Conservation (phyloP, 2,797 vertebrate genomes). For the Pseudochromis fuscus region DNA sequence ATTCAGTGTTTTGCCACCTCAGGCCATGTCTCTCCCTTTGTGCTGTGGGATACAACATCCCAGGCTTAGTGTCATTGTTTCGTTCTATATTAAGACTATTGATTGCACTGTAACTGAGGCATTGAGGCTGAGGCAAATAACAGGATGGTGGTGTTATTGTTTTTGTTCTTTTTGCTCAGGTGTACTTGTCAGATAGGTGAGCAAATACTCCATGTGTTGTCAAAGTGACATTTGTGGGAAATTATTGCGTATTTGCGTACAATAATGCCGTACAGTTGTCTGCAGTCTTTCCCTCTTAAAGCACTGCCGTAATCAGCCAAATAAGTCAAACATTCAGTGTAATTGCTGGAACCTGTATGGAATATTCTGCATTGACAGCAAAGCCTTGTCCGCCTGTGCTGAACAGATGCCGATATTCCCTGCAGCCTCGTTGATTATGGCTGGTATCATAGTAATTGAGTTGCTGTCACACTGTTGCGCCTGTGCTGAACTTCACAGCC, state of each 20-base stretch:
- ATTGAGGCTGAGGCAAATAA: slow-evolving; percentile 37
- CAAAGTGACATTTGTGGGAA: slow-evolving; percentile 3
- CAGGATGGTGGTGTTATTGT: slow-evolving; percentile 21
- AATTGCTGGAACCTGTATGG: slow-evolving; percentile 66
- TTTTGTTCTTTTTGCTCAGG: slow-evolving; percentile 15
- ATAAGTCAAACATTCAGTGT: slow-evolving; percentile 54
- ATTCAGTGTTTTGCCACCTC: slow-evolving; percentile 70
- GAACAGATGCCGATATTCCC: slow-evolving; percentile 78
- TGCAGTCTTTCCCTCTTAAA: slow-evolving; percentile 19
- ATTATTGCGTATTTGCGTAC: slow-evolving; percentile 6
- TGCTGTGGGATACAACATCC: slow-evolving; percentile 49
- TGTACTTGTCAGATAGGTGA: not conserved
- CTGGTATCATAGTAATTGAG: slow-evolving; percentile 80
- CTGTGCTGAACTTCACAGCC: slow-evolving; percentile 60
- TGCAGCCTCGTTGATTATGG: slow-evolving; percentile 72
- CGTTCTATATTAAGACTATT: slow-evolving; percentile 74
- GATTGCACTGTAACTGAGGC: slow-evolving; percentile 66
- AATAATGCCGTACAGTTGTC: slow-evolving; percentile 14
- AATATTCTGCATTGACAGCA: slow-evolving; percentile 58
- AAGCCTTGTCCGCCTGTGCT: slow-evolving; percentile 54
- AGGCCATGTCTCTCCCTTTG: slow-evolving; percentile 64
- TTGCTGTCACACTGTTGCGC: slow-evolving; percentile 74
- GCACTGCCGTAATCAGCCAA: slow-evolving; percentile 46
- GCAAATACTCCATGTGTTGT: not conserved
- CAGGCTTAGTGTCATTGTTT: slow-evolving; percentile 67